phyloP scores from a whole-genome alignment of 1,140 invertebrate genomes.

The Diabrotica virgifera region DNA sequence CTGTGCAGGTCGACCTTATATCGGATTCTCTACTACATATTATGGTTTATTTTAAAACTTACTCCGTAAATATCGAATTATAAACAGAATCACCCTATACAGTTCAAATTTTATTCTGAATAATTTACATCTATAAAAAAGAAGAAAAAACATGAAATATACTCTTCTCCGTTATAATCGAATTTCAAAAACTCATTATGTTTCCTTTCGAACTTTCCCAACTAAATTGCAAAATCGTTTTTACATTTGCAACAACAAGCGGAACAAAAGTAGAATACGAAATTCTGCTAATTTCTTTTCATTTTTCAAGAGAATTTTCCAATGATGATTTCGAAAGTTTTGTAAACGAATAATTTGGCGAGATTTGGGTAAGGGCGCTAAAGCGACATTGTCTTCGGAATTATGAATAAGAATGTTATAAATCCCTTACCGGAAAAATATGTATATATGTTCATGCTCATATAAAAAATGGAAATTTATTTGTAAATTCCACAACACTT shows the following conservation, averaged over 20 bases:
- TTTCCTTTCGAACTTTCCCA: neutral
- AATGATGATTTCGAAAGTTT: neutral
- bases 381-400: too few species aligned
- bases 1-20: too few species aligned
- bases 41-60: too few species aligned
- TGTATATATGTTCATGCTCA: too few species aligned
- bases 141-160: neutral
- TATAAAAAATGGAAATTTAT: too few species aligned
- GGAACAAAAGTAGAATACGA: neutral
- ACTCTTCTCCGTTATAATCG: neutral
- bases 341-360: neutral
- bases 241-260: neutral
- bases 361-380: too few species aligned
- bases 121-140: neutral
- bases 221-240: slow-evolving; percentile 3
- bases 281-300: neutral
- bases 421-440: too few species aligned
- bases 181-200: slow-evolving; percentile 3
- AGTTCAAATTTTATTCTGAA: neutral
- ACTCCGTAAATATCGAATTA: too few species aligned
- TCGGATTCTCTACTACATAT: too few species aligned
- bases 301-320: neutral
- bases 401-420: too few species aligned
- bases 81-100: too few species aligned
- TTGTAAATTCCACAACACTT: too few species aligned